Base-by-base conservation (phyloP, 2,888 invertebrate species). In the Cosmia pyralina region DNA sequence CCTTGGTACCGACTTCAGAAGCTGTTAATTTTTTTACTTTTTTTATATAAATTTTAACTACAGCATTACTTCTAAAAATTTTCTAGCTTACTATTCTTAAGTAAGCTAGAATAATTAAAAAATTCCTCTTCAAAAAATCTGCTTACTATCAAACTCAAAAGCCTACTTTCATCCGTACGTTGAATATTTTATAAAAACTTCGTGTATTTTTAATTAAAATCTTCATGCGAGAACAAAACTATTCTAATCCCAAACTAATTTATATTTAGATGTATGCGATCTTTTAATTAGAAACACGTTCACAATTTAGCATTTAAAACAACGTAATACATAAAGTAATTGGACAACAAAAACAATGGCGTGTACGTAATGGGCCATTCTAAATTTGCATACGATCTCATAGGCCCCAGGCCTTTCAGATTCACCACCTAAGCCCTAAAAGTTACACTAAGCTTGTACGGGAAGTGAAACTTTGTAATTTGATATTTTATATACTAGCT, bases 241-340 rank as follows among this genome's bases (percentile, higher is more conserved):
- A 78, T 82, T 70, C 62, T 19, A 78, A 78, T 78, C 58, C 48
- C 15, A 63, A 50, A 71, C 79, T 50, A 67, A 79, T 83, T 70
- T 53, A 71, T 83, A 79, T 79, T 79, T 62, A 82, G 62, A 79
- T 79, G 44, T 70, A 63, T 71, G 83, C 83, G 13, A 79, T 79
- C 34, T 83, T 79, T 79, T 83, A 79, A 79, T 83, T 82, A 67
- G 66, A 83, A 78, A 79, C 66, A 83, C 72, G 79, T 79, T 34
- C 50, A 11, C 57, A 46, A 64, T 77, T 81, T 64, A 59, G 66
- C 82, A 65, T 82, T 70, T 78, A 63, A 79, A 79, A 78, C 58
- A 57, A 50, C 53, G 50, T 59, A 58, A 59, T 79, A 22, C 19
- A 67, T 57, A 34, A 65, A 57, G 41, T 66, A 66, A 82, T 78